These are phyloP conservation scores for Scomber scombrus DNA, from an alignment of 2,113 vertebrate species.

Conservation along the genomic window DNA sequence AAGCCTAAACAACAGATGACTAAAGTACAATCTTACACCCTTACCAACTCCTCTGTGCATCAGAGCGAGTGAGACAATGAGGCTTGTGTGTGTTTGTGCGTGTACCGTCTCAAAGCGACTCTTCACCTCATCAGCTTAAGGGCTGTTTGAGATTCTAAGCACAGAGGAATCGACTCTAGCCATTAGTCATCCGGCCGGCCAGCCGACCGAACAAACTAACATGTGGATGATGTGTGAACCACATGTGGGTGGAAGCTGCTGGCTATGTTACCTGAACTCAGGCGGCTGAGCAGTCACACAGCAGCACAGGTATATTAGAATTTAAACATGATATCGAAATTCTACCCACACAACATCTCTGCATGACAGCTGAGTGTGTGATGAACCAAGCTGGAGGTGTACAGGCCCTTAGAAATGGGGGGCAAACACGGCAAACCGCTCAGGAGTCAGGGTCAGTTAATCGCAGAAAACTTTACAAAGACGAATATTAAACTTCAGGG, in stretches of 20 bases:
- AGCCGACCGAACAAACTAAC: constrained; percentile 44
- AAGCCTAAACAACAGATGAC: constrained; percentile 4
- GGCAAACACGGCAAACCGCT: background rate
- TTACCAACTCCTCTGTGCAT: background rate
- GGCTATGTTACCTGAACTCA: constrained; percentile 33
- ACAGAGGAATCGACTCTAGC: constrained; percentile 34
- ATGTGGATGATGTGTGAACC: constrained; percentile 51
- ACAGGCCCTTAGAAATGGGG: background rate
- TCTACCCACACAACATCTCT: constrained; percentile 10
- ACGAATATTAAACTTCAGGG: background rate
- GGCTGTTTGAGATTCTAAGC: constrained; percentile 59
- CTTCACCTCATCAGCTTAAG: constrained; percentile 36
- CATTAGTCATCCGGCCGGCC: constrained; percentile 35
- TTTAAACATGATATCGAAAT: constrained; percentile 13
- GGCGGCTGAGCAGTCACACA: background rate
- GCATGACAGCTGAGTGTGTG: background rate
- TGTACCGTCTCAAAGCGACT: background rate
- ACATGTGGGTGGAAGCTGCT: constrained; percentile 41
- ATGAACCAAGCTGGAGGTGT: constrained; percentile 1
- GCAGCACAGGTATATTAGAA: constrained; percentile 8
- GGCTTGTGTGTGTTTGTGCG: background rate
- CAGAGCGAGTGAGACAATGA: constrained; percentile 17
- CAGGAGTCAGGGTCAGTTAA: background rate
- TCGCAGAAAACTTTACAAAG: background rate
- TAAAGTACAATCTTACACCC: background rate